phyloP scores from a whole-genome alignment of 2,113 vertebrate genomes.

The Rhynchomys soricoides region DNA sequence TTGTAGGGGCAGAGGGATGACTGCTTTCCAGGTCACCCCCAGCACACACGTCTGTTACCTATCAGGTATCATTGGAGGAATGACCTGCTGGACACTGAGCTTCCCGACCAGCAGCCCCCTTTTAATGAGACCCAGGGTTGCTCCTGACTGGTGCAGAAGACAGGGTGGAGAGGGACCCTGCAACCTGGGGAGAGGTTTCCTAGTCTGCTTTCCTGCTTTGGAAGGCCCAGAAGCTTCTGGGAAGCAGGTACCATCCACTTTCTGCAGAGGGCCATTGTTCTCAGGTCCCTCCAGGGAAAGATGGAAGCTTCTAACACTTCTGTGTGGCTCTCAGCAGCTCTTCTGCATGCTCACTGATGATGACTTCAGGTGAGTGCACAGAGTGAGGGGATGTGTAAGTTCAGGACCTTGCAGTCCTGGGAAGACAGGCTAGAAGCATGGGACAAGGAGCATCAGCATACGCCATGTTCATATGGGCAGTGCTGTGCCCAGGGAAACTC shows the following conservation, averaged over 20 bases:
- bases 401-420: background rate
- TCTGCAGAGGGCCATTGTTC: background rate
- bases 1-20: conserved; percentile 57
- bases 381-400: no score
- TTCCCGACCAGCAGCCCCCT: conserved; percentile 30
- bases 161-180: background rate
- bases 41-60: conserved; percentile 59
- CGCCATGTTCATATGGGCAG: background rate
- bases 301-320: background rate
- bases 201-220: background rate
- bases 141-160: background rate
- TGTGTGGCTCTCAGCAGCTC: background rate
- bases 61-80: conserved; percentile 66
- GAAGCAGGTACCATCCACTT: background rate
- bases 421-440: background rate
- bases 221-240: background rate
- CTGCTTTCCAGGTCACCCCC: conserved; percentile 56
- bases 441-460: background rate
- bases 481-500: background rate
- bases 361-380: background rate
- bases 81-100: conserved; percentile 23
- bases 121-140: conserved; percentile 71
- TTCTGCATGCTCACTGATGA: background rate
- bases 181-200: background rate
- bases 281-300: background rate